Conservation (phyloP, 2,797 vertebrate species). For the Petrocephalus sullivani region DNA sequence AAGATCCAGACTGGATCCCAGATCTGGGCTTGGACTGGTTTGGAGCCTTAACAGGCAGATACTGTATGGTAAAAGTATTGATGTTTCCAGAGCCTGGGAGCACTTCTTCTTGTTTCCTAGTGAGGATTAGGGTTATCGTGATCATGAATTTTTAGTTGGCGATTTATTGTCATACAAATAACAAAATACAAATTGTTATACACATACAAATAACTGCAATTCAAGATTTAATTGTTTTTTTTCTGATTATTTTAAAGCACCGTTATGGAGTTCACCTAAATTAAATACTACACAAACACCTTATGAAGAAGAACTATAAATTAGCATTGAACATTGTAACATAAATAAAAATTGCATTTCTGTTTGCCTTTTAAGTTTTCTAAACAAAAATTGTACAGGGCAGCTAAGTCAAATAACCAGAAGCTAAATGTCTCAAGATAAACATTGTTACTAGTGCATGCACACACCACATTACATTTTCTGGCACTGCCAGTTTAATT, state of each 20-base stretch:
- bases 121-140: not conserved
- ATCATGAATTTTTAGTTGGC: not conserved
- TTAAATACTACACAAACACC: not conserved
- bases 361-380: not conserved
- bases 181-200: too few relatives aligned
- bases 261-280: not conserved
- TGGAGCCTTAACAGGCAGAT: not conserved
- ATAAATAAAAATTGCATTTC: not conserved
- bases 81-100: not conserved
- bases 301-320: not conserved
- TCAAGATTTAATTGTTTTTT: not conserved
- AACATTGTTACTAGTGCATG: not conserved
- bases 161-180: not conserved
- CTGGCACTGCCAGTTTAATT: not conserved
- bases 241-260: not conserved
- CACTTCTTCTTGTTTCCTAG: constrained; percentile 22
- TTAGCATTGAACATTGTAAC: not conserved
- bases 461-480: not conserved
- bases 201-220: not conserved
- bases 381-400: too few relatives aligned
- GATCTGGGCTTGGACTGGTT: not conserved
- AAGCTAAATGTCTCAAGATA: too few relatives aligned
- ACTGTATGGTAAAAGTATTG: not conserved
- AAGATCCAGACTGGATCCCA: not conserved
- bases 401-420: too few relatives aligned